Percentiles rank a stretch among this genome's conserved stretches.
phyloP scores from a whole-genome alignment of 2,888 invertebrate genomes.

The Eupithecia insigniata region DNA sequence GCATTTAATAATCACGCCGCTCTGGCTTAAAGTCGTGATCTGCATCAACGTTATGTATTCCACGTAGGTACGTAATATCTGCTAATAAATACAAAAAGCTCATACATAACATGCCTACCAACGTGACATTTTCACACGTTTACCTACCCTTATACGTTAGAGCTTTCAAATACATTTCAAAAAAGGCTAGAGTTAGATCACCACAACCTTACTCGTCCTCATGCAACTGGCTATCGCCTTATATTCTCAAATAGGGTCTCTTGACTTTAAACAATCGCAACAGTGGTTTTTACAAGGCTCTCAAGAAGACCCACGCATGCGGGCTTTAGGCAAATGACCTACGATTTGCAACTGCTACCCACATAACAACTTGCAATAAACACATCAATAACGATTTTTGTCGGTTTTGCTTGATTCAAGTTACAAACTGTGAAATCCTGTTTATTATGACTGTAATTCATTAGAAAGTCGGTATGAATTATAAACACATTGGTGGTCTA shows the following conservation, averaged over 20 bases:
- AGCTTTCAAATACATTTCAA: neutral
- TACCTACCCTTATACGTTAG: neutral
- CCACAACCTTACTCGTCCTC: conserved; percentile 27
- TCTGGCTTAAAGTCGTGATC: conserved; percentile 40
- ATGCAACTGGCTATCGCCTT: conserved; percentile 37
- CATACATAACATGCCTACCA: conserved; percentile 25
- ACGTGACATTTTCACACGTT: neutral
- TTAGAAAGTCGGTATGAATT: conserved; percentile 57
- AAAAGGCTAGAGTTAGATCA: conserved; percentile 22
- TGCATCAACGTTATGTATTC: conserved; percentile 41
- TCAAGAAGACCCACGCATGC: conserved; percentile 58
- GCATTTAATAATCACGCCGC: conserved; percentile 45
- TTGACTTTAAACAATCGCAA: conserved; percentile 38
- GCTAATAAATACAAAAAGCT: conserved; percentile 31
- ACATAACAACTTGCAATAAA: conserved; percentile 41
- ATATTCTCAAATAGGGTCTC: conserved; percentile 29
- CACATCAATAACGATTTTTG: conserved; percentile 18
- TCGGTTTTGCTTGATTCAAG: conserved; percentile 20
- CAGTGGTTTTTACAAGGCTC: conserved; percentile 39
- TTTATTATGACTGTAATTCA: conserved; percentile 48
- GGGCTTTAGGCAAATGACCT: conserved; percentile 62
- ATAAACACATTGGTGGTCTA: conserved; percentile 48
- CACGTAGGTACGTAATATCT: conserved; percentile 33
- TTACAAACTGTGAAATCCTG: conserved; percentile 27
- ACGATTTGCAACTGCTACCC: conserved; percentile 65